Evolutionary conservation across 2,113 vertebrate species (phyloP), one percentile per base, ranked within the genome.

Genomic region (Carassius gibelio): DNA sequence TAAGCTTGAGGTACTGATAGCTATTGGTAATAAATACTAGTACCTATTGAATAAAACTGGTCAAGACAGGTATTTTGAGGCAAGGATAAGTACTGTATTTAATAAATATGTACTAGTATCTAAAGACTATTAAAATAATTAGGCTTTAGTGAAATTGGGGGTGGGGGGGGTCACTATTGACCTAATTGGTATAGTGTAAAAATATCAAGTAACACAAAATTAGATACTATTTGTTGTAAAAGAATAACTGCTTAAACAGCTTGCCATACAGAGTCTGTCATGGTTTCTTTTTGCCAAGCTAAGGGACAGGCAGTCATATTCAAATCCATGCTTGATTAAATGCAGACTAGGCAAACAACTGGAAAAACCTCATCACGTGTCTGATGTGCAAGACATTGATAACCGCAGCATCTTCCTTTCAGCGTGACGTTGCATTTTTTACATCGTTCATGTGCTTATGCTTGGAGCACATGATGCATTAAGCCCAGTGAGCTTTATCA

Each of bases 371-470:
- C 15, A 50, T 34, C 23, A 55, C 15, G 8, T 76, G 23, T 76
- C 11, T 76, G 2, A 34, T 55, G 23, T 19, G 15, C 15, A 13
- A 3, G 38, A 45, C 69, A 5, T 45, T 74, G 19, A 74, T 74
- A n/a, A 45, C 38, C 10, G 23, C 38, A 13, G 69, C 19, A 38
- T 9, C 10, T 45, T 72, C 19, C 9, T 45, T 5, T n/a, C 52
- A n/a, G 30, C 5, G 2, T 59, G 75, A 78, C 52, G 5, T 59
- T 78, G 75, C 75, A 15, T 62, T 80, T 80, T 62, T 61, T 36
- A 23, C 55, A 42, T 23, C 61, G 19, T 21, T 79, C 77, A 79
- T 79, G 77, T 42, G 36, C 11, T 79, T 15, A 9, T 1, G 13
- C 21, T 62, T 23, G 76, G 19, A 52, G 42, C 9, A 15, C 52